Base-by-base conservation (phyloP, 2,888 invertebrate genomes). In the Antheraea yamamai region DNA sequence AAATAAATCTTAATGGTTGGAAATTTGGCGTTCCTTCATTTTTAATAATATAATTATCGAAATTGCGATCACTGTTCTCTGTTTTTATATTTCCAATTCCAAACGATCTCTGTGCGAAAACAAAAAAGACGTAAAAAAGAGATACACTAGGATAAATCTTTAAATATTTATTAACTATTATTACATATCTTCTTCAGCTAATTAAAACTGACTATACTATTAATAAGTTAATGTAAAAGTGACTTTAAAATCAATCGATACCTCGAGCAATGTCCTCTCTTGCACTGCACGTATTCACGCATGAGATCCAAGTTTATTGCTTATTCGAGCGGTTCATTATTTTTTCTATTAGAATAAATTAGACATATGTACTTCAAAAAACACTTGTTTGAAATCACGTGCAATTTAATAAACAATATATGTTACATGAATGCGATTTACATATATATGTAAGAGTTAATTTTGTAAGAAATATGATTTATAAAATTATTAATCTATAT, bases 341-440 rank as follows among this genome's bases (percentile, higher is more conserved):
- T n/a, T 74, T 76, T 76, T 76, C 74, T 74, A 74, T 74, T 30
- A 74, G 74, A 73, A 75, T 72, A 75, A 72, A 72, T 76, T 73
- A 76, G 26, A 68, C 72, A 55, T 72, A 73, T 61, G 66, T 23
- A 52, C 58, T 30, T 14, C 8, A 66, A 55, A 18, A 30, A 55
- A 55, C 12, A 52, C 18, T 4, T 30, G 20, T 70, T 70, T 39
- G 35, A n/a, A 35, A 39, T 70, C 4, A 70, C 20, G 35, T 20
- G 20, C n/a, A 70, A 18, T 39, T 70, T n/a, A 70, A 64, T 64
- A 64, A 64, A 64, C 26, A 26, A 0, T 26, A 26, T 23, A 26
- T 64, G 26, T n/a, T 39, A 64, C 26, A 14, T 26, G 10, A 14
- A 26, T 12, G 16, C 14, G 12, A 26, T 26, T 26, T 61, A 1